Base-by-base conservation (phyloP, 2,797 vertebrate genomes). In the Neoniphon sammara region DNA sequence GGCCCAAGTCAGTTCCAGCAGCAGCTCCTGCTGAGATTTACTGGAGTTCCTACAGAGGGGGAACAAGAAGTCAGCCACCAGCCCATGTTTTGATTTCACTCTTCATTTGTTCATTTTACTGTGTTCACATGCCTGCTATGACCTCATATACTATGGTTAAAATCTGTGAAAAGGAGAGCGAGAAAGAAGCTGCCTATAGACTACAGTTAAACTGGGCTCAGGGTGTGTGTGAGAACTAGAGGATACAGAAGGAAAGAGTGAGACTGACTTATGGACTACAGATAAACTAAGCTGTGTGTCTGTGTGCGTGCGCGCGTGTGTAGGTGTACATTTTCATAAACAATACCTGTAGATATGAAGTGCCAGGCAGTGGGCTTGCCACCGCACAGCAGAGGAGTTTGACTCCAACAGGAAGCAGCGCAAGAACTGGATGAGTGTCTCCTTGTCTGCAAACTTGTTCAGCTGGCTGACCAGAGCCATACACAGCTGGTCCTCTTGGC, bases 371-470 rank as follows among this genome's bases (percentile, higher is more conserved):
- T 99, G 98, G 18, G 98, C 98, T 91, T 99, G 98, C 98, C 98
- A 99, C 78, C 98, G 96, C 75, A 99, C 98, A 0, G 98, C 95
- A 12, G 98, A 99, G 0, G 96, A 97, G 88, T 99, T 99, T 56
- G 98, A 99, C 85, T 99, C 98, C 62, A 99, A 91, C 75, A 99
- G 88, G 92, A 99, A 99, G 91, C 97, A 98, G 66, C 98, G 96
- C 59, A 99, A 90, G 87, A 99, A 99, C 85, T 99, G 98, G 75
- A 99, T 97, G 62, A 99, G 94, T 3, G 98, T 99, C 89, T 99
- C 98, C 80, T 99, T 99, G 89, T 99, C 98, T 1, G 98, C 98
- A 91, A 98, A 98, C 80, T 96, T 99, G 93, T 99, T 99, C 27
- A 99, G 95, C 73, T 99, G 98, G 90, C 96, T 97, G 89, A 99